Base-by-base conservation (phyloP, 2,888 invertebrate genomes). In the Mythimna loreyi region DNA sequence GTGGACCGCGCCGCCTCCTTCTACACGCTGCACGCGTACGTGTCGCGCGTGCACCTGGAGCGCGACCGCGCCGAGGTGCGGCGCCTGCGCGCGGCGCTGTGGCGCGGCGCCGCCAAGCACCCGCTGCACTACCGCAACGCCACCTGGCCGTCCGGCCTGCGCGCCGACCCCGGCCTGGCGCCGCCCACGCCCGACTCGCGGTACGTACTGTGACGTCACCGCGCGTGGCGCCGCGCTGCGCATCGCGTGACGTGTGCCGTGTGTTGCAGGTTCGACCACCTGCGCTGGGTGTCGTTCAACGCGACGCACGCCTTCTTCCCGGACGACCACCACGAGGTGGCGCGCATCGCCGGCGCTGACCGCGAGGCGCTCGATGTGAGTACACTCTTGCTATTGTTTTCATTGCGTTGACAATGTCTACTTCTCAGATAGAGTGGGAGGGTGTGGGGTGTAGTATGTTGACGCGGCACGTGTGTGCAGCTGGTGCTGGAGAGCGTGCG, bases 221-320 rank as follows among this genome's bases (percentile, higher is more conserved):
- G 5, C 16, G 43, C 0, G 43, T 45, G 43, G 8, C 96, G 80
- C 92, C 96, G 56, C 92, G 5, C 92, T 36, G 98, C 85, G 56
- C 84, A 87, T 88, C 88, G 98, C 66, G 97, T 33, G 21, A 45
- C 0, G n/a, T n/a, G 97, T 97, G 62, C 13, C n/a, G 98, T 23
- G 8, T 72, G 98, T 47, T 97, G 23, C 81, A 90, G 94, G 78
- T 95, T 94, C 94, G 98, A 99, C 93, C 97, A 99, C 77, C 96
- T 98, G 58, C 97, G 97, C 53, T 99, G 99, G 98, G 97, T 98
- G 64, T 97, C 98, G 88, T 98, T 99, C 91, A 99, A 99, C 89
- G 96, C 96, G 75, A 97, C 98, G 23, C 98, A 99, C 90, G 97
- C 98, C 49, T 98, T 98, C 91, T 97, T 98, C 91, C 97, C 98